A percentile compares a stretch with the other conserved stretches of the same genome.
Evolutionary conservation across 2,113 vertebrate genomes (phyloP).

Genomic region (Oophaga pumilio): DNA sequence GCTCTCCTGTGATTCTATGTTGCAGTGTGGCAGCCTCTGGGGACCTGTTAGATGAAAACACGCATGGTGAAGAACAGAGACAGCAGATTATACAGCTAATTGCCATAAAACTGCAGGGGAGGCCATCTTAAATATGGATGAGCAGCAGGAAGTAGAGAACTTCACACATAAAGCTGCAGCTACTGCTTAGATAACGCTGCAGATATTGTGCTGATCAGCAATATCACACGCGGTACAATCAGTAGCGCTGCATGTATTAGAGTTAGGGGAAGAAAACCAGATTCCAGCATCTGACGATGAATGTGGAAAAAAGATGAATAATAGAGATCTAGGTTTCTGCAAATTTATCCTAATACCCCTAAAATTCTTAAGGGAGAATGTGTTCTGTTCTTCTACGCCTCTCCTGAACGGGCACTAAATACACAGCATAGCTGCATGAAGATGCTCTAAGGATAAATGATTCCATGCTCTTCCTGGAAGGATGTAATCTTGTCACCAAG

Average conservation of each 20-base stretch:
- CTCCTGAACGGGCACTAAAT: no score
- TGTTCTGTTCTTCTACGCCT: neutral
- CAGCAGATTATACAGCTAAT: constrained; percentile 23
- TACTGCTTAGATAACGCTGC: neutral
- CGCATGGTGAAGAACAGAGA: neutral
- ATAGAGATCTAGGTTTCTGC: neutral
- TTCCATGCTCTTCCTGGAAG: no score
- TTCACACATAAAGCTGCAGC: neutral
- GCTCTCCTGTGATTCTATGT: neutral
- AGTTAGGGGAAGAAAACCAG: no score
- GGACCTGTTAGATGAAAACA: neutral
- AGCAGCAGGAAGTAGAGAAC: constrained; percentile 2
- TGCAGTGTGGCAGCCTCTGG: neutral
- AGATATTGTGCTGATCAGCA: constrained; percentile 1
- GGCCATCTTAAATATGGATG: constrained; percentile 26
- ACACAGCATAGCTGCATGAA: no score
- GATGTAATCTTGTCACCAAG: no score
- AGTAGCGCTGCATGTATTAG: neutral
- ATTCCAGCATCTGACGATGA: neutral
- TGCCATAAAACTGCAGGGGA: constrained; percentile 30
- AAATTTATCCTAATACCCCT: neutral
- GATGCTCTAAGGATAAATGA: no score
- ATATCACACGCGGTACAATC: neutral
- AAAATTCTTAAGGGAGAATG: neutral
- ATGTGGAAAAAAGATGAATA: neutral